Evolutionary conservation across 2,113 vertebrate genomes (phyloP), one percentile per base, ranked within the genome.

Genomic region (Peromyscus leucopus): DNA sequence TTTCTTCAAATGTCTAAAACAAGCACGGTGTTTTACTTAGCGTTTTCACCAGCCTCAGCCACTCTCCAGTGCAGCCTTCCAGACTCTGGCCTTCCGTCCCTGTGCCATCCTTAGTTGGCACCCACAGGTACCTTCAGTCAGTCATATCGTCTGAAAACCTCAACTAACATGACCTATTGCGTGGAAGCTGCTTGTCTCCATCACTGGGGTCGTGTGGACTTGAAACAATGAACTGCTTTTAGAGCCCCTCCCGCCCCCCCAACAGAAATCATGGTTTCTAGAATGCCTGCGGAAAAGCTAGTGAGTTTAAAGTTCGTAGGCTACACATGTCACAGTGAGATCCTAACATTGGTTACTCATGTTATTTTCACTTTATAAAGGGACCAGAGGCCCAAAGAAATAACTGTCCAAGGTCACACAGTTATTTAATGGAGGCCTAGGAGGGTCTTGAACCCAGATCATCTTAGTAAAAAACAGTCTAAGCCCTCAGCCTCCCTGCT

Each of bases 211-310:
- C 69, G 26, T 87, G 39, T 42, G 88, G 72, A 89, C 28, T 21
- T 92, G 75, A 71, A 82, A 51, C 48, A 17, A 71, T 33, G 26
- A 33, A 48, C 78, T 89, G 36, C 71, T 84, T 78, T 88, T 42
- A 65, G 76, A 94, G 36, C 61, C 91, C 65, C 75, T 91, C 65
- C 51, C 8, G 51, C 69, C 57, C 1, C 1, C 28, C 55, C 36
- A 48, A n/a, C 17, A 46, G 86, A 96, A 80, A 95, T 55, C 21
- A 1, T 75, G 22, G 84, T 75, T 93, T 92, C 46, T 17, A 84
- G 84, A 84, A 80, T 24, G 36, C n/a, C 55, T 36, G 16, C 31
- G 55, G n/a, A 21, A 46, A 92, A 86, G 57, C 9, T 59, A 65
- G 0, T 13, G 17, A 61, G 42, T 4, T 76, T 28, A 8, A 78